Percentiles rank a stretch among this genome's conserved stretches.
These are phyloP conservation scores for Monochamus saltuarius DNA, from an alignment of 1,140 invertebrate genomes.

Conservation along the genomic window DNA sequence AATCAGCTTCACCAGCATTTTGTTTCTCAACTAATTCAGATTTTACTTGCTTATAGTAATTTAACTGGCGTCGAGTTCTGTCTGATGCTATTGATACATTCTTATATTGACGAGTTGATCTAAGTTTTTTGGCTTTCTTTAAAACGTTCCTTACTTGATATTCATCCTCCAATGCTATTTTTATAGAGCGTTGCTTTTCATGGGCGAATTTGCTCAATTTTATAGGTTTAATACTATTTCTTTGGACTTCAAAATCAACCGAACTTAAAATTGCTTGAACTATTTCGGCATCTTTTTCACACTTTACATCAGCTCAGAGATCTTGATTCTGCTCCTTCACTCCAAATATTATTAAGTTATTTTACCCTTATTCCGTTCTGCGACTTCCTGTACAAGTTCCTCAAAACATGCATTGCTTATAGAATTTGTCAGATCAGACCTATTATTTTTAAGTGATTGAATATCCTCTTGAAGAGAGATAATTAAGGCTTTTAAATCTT, in stretches of 20 bases:
- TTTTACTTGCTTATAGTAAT: conserved; percentile 6
- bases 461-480: too few species aligned
- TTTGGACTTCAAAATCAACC: too few species aligned
- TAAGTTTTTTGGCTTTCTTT: background rate
- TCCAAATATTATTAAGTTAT: conserved; percentile 10
- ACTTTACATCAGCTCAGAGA: background rate
- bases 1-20: conserved; percentile 2
- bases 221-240: too few species aligned
- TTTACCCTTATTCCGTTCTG: background rate
- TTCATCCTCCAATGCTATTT: background rate
- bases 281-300: background rate
- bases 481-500: too few species aligned
- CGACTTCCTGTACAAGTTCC: conserved; percentile 6
- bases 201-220: too few species aligned
- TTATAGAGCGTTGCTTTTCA: conserved; percentile 1
- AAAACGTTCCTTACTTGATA: background rate
- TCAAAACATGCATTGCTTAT: too few species aligned
- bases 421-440: too few species aligned
- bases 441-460: too few species aligned
- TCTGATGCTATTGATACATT: background rate
- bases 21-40: background rate
- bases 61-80: background rate
- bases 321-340: conserved; percentile 5
- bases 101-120: background rate
- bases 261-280: background rate